Evolutionary conservation across 2,888 invertebrate species (phyloP), one percentile per base, ranked within the genome.

Genomic region (Ceratothoa steindachneri): DNA sequence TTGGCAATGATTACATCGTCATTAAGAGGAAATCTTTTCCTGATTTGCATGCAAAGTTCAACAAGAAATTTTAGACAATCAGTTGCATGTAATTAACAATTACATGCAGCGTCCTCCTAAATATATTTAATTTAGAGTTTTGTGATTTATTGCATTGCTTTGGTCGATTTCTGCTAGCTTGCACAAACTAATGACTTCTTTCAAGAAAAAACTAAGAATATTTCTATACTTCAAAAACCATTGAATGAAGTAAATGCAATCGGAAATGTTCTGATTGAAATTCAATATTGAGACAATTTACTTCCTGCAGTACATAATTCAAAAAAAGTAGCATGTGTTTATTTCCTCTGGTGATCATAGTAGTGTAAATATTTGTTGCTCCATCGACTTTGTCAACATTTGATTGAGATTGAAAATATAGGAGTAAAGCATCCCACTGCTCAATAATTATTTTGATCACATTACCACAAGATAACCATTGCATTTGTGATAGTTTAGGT

Each of bases 401-500:
- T n/a, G 51, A 28, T 69, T 69, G 52, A 52, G 28, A 29, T 53
- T 69, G 69, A 28, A 69, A 69, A 53, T 30, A 69, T 4, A 69
- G 52, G 28, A 69, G 52, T 53, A 69, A 3, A 15, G 69, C 69
- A 69, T 69, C 69, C 2, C 30, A 69, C 12, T 69, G 69, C 30
- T 69, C 69, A 22, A 71, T 15, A 30, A 71, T 69, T 22, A 3
- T 15, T 27, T 2, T 19, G 7, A 74, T 51, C 12, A 74, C 74
- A 5, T 22, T 31, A 19, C 53, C 74, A 52, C 70, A 52, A 15
- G 69, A 73, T 19, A 72, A 66, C 72, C 75, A 75, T 5, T 68
- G 41, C 19, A 68, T 72, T 30, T 67, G 22, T 29, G 73, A 51
- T 15, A 73, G 31, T 71, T 77, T 77, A 55, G 72, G 65, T 30